Base-by-base conservation (phyloP, 2,888 invertebrate genomes). In the Melolontha melolontha region DNA sequence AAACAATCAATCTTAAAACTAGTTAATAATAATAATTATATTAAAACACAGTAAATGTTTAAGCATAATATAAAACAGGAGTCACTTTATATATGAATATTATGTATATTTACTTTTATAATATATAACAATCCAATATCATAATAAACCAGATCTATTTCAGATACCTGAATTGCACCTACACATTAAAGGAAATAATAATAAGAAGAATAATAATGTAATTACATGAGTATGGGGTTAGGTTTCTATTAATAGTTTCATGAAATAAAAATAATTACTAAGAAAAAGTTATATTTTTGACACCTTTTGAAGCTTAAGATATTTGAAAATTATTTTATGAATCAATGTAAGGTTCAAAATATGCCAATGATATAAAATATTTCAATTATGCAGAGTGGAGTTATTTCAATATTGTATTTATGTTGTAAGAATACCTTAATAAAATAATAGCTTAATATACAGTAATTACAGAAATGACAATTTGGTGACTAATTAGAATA, bases 1-100 rank as follows among this genome's bases (percentile, higher is more conserved):
- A 72, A 72, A 72, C 70, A 72, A 72, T 70, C 72, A 71, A 69
- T 63, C 72, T 72, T 72, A 72, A 66, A 72, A 72, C 72, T 72
- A 72, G 72, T 72, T 70, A 72, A 72, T 71, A 71, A 71, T 72
- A 34, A 34, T 34, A 34, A 34, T 34, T 70, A 68, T 69, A 66
- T 72, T 65, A 66, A 70, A 70, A 70, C 67, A 69, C 71, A 57
- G 65, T 68, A 66, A 62, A 66, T 69, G 57, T 68, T 59, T 50
- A 66, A 65, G 69, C 50, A 51, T 66, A 66, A 69, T 66, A 66
- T 59, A 69, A 69, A 69, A 69, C 69, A 62, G 62, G 59, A 62
- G 47, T 62, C 59, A 47, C 59, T 59, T 29, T 47, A 17, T 57
- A 42, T 49, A 49, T 49, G 49, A 22, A 49, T 49, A 49, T 22